Conservation (phyloP, 2,888 invertebrate genomes). For the Cheiracanthium punctorium region DNA sequence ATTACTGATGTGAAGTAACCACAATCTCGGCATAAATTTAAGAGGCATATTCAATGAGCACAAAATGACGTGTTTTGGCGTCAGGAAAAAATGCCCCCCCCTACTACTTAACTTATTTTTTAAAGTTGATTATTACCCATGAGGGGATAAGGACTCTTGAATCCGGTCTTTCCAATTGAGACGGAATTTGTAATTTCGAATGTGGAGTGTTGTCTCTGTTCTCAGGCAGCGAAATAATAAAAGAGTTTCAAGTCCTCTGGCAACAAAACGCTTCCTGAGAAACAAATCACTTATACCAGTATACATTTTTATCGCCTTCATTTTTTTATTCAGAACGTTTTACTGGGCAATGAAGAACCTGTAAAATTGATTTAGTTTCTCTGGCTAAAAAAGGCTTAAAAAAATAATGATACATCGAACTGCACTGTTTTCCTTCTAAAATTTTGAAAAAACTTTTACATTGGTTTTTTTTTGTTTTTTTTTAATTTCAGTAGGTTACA, state of each 20-base stretch:
- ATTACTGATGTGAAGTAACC: not conserved
- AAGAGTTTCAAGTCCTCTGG: conserved; percentile 64
- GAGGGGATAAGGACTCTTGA: conserved; percentile 29
- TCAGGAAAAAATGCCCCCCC: not conserved
- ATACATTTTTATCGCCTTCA: conserved; percentile 54
- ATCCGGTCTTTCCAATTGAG: conserved; percentile 29
- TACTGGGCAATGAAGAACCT: too few species aligned
- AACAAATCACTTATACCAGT: conserved; percentile 51
- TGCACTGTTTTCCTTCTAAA: too few species aligned
- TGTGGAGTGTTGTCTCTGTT: conserved; percentile 57
- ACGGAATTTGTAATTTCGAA: conserved; percentile 59
- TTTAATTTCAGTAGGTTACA: too few species aligned
- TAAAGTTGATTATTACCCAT: conserved; percentile 42
- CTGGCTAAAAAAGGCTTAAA: too few species aligned
- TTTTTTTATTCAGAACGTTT: too few species aligned
- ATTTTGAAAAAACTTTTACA: too few species aligned
- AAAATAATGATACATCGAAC: too few species aligned
- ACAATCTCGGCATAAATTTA: not conserved
- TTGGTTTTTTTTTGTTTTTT: too few species aligned
- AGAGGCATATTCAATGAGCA: not conserved
- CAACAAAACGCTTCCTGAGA: conserved; percentile 45
- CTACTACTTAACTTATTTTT: conserved; percentile 29
- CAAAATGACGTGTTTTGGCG: not conserved
- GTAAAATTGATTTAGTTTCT: too few species aligned
- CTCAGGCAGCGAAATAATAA: conserved; percentile 53